Evolutionary conservation across 1,140 invertebrate species (phyloP).

Genomic region (Parapsyche elsis): DNA sequence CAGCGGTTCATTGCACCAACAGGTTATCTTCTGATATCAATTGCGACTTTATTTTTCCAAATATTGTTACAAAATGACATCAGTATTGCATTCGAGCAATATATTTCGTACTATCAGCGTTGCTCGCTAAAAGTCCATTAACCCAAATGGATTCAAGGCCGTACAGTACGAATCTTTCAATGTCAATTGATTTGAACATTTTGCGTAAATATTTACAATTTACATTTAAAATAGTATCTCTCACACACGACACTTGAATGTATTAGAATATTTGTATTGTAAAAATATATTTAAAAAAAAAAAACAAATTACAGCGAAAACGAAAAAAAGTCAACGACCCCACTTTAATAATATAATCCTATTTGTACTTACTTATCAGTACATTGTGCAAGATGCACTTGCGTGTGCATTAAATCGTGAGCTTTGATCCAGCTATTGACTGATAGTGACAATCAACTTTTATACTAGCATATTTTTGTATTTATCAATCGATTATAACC

Average conservation of each 20-base stretch:
- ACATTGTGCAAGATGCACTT: conserved; percentile 4
- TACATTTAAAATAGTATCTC: too few relatives aligned
- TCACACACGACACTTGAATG: too few relatives aligned
- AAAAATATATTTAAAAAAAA: too few relatives aligned
- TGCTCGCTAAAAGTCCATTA: not conserved
- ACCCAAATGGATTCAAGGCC: conserved; percentile 1
- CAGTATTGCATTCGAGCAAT: not conserved
- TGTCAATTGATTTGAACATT: conserved; percentile 2
- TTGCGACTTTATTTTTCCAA: not conserved
- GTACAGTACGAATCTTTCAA: not conserved
- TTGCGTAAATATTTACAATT: not conserved
- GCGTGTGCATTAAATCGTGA: not conserved
- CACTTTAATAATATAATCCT: too few relatives aligned
- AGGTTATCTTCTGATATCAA: conserved; percentile 16
- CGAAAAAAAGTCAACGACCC: too few relatives aligned
- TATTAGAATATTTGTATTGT: too few relatives aligned
- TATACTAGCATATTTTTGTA: not conserved
- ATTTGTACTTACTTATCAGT: too few relatives aligned
- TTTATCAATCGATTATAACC: not conserved
- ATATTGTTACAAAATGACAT: not conserved
- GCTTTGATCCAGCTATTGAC: conserved; percentile 23
- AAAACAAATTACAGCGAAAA: too few relatives aligned
- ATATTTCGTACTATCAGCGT: not conserved
- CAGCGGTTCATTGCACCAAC: conserved; percentile 26
- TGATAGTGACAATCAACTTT: not conserved